Evolutionary conservation across 1,140 invertebrate genomes (phyloP).

Genomic region (Neodiprion pinetum): DNA sequence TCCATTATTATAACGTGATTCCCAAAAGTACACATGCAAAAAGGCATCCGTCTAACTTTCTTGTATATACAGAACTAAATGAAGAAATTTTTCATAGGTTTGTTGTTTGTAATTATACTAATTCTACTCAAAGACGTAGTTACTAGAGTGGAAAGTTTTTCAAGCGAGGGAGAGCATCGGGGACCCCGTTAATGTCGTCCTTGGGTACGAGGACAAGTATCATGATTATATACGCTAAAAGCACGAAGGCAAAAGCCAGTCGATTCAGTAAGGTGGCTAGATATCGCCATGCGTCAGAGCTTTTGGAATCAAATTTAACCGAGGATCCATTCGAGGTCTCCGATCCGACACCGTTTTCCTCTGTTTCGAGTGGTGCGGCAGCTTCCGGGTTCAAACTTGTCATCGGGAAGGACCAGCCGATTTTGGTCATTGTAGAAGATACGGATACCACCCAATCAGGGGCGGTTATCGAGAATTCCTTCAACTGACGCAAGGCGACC

Average conservation of each 20-base stretch:
- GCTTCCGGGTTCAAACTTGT: conserved; percentile 46
- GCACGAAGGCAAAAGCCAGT: conserved; percentile 36
- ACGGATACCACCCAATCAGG: conserved; percentile 35
- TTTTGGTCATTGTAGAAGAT: conserved; percentile 38
- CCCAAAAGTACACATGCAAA: too few species aligned
- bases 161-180: too few species aligned
- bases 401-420: conserved; percentile 43
- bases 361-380: conserved; percentile 37
- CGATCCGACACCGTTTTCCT: conserved; percentile 44
- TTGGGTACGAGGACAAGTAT: conserved; percentile 37
- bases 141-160: too few species aligned
- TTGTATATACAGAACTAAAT: too few species aligned
- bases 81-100: too few species aligned
- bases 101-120: too few species aligned
- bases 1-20: too few species aligned
- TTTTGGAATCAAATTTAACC: neutral
- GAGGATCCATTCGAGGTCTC: conserved; percentile 7
- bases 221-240: conserved; percentile 39
- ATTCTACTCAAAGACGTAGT: too few species aligned
- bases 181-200: neutral
- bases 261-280: conserved; percentile 39
- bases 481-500: conserved; percentile 46
- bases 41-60: too few species aligned
- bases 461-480: conserved; percentile 27
- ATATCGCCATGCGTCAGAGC: conserved; percentile 36